Evolutionary conservation across 2,113 vertebrate genomes (phyloP), one percentile per base, ranked within the genome.

Genomic region (Australoheros scitulus): DNA sequence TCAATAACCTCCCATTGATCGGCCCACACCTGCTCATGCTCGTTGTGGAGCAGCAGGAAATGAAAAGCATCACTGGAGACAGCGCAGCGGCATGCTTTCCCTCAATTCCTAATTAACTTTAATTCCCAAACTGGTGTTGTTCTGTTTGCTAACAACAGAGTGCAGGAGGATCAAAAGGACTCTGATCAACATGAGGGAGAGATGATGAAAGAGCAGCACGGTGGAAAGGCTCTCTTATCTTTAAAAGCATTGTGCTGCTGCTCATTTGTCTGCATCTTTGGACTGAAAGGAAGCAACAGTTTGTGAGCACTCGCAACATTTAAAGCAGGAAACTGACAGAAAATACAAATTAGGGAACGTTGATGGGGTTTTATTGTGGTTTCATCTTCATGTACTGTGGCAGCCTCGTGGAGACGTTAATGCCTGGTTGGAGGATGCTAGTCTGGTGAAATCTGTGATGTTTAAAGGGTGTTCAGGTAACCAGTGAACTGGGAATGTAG

Each of bases 1-100:
- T 22, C 20, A 81, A 61, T 75, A 55, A 79, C 43, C 63, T 84
- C 64, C 36, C 83, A 93, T 89, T 87, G 90, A 88, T 88, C 77
- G 3, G 65, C 58, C 59, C 84, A 76, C 88, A 84, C n/a, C 82
- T 82, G 87, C 86, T 86, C 55, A 7, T 60, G 59, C 77, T 79
- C 18, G n/a, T 50, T 58, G 61, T 50, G 57, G 57, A 86, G 52
- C 68, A 59, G 79, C 81, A 50, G 77, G 55, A 84, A 78, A 72
- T 76, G 60, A 89, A 84, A 85, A 68, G 65, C 60, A 86, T 84
- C 57, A 24, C 9, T 15, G 26, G 56, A 87, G 81, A 70, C 76
- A 17, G 63, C 76, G 7, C 55, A 84, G 77, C 58, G 32, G 61
- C 76, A 75, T 15, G 34, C 68, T 76, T 78, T 60, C 32, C 56